phyloP scores from a whole-genome alignment of 2,113 vertebrate species.

The Scopus umbretta region DNA sequence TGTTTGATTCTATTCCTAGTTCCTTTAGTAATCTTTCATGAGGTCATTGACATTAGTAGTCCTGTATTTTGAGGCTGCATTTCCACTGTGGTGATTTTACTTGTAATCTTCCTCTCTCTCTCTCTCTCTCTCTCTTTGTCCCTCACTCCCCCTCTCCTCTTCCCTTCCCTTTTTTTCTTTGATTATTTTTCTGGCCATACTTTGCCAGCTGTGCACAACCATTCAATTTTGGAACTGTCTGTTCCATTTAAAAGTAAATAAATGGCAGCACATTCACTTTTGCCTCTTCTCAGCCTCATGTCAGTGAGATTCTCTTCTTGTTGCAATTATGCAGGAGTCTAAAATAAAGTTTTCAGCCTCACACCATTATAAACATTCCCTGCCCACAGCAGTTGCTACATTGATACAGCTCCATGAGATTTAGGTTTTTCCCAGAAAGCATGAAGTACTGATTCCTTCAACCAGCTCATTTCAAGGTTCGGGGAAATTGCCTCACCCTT shows the following conservation, averaged over 20 bases:
- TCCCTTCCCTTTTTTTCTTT: neutral
- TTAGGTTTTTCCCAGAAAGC: neutral
- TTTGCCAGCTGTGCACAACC: neutral
- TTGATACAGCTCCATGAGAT: neutral
- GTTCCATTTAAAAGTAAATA: constrained; percentile 11
- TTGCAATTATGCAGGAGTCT: neutral
- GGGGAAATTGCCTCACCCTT: neutral
- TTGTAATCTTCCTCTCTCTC: neutral
- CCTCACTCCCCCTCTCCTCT: neutral
- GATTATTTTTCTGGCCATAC: neutral
- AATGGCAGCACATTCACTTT: neutral
- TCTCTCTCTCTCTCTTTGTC: neutral
- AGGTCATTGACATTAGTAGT: neutral
- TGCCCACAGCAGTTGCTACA: neutral
- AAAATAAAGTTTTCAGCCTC: constrained; percentile 14
- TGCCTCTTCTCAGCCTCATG: neutral
- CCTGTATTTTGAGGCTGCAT: neutral
- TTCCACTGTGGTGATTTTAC: neutral
- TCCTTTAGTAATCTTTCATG: neutral
- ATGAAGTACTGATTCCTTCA: neutral
- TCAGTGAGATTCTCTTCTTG: neutral
- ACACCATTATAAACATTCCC: neutral
- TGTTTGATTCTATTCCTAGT: neutral
- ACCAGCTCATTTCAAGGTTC: constrained; percentile 1
- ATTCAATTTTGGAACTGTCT: constrained; percentile 7